Evolutionary conservation across 2,113 vertebrate species (phyloP).

Genomic region (Notarius lentiginosus): DNA sequence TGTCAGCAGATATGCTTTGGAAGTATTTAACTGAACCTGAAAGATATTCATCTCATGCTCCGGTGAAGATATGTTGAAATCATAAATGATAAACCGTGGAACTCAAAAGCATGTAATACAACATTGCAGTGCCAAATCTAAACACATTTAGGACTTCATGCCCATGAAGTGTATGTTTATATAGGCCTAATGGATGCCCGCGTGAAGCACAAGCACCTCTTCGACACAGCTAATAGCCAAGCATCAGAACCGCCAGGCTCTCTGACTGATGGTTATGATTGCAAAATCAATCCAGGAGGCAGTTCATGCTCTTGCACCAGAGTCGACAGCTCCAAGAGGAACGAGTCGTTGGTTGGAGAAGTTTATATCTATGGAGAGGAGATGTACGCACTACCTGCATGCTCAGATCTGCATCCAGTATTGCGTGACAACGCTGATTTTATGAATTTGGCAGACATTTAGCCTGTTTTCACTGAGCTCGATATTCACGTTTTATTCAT

Average conservation of each 20-base stretch:
- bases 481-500: slow-evolving; percentile 11
- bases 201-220: slow-evolving; percentile 43
- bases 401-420: slow-evolving; percentile 30
- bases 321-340: slow-evolving; percentile 35
- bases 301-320: slow-evolving; percentile 16
- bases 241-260: slow-evolving; percentile 56
- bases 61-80: background rate
- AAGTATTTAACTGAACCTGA: background rate
- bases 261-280: slow-evolving; percentile 55
- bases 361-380: background rate
- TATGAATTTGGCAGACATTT: slow-evolving; percentile 36
- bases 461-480: background rate
- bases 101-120: background rate
- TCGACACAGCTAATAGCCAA: slow-evolving; percentile 36
- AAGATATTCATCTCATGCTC: background rate
- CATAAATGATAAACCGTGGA: background rate
- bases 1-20: background rate
- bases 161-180: slow-evolving; percentile 58
- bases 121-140: background rate
- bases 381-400: slow-evolving; percentile 36
- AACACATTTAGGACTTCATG: slow-evolving; percentile 50
- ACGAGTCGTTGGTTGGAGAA: slow-evolving; percentile 15
- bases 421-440: slow-evolving; percentile 41
- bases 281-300: slow-evolving; percentile 40
- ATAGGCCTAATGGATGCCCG: slow-evolving; percentile 60